Conservation (phyloP, 2,797 vertebrate genomes). For the Anguilla megastoma region DNA sequence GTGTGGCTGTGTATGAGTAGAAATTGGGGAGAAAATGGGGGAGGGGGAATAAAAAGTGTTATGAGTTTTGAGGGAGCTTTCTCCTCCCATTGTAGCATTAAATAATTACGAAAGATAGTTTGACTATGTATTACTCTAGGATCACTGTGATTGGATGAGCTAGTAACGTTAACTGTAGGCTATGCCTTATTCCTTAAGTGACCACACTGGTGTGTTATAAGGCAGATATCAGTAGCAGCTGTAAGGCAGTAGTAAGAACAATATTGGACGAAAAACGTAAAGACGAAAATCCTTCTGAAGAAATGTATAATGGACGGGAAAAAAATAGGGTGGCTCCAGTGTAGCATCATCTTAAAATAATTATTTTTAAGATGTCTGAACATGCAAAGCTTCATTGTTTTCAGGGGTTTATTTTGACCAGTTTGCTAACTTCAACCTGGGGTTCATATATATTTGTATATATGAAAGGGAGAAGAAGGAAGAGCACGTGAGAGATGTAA, state of each 20-base stretch:
- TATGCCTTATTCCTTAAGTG: not conserved
- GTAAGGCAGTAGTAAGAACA: not conserved
- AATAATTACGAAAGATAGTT: not conserved
- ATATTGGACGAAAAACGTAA: not conserved
- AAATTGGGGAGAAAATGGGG: too few species aligned
- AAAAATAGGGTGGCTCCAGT: not conserved
- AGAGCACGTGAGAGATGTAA: slow-evolving; percentile 29
- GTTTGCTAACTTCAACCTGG: not conserved
- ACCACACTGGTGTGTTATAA: not conserved
- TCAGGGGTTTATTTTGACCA: slow-evolving; percentile 3
- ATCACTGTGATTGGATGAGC: not conserved
- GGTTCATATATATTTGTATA: slow-evolving; percentile 15
- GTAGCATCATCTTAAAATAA: not conserved
- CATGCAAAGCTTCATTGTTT: too few species aligned
- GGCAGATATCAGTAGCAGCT: not conserved
- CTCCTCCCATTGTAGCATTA: not conserved
- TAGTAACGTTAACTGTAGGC: not conserved
- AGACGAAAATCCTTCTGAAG: not conserved
- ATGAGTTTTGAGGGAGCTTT: not conserved
- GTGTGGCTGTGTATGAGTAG: too few species aligned
- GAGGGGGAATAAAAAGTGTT: not conserved
- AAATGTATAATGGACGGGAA: not conserved
- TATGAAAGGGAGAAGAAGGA: slow-evolving; percentile 28
- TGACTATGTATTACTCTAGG: not conserved
- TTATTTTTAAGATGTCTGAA: not conserved